phyloP scores from a whole-genome alignment of 2,797 vertebrate species.

The Silurus lanzhouensis region DNA sequence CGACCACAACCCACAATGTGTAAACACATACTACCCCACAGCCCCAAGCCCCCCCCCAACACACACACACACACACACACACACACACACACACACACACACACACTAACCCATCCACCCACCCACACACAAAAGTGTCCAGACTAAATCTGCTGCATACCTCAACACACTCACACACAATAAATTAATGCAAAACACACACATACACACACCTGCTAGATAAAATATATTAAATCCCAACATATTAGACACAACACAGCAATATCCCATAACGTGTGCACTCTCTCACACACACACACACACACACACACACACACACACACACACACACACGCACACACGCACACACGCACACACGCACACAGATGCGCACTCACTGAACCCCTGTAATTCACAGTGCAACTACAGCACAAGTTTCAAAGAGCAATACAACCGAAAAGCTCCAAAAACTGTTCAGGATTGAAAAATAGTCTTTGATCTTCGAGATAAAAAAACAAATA shows the following conservation, averaged over 20 bases:
- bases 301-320: not conserved
- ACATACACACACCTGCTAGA: not conserved
- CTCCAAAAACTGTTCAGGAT: not conserved
- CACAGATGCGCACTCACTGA: not conserved
- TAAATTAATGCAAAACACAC: not conserved
- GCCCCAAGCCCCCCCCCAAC: not conserved
- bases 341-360: not conserved
- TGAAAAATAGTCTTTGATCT: constrained; percentile 5
- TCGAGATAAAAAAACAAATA: constrained; percentile 6
- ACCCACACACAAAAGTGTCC: not conserved
- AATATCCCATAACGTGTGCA: not conserved
- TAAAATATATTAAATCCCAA: too few species aligned
- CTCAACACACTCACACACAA: not conserved
- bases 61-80: too few species aligned
- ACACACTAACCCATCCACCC: too few species aligned
- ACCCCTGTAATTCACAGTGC: not conserved
- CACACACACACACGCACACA: not conserved
- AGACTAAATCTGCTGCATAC: not conserved
- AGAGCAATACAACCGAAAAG: not conserved
- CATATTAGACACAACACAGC: too few species aligned
- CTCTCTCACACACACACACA: not conserved
- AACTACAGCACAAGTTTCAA: not conserved
- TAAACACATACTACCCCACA: not conserved
- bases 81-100: too few species aligned
- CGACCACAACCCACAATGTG: not conserved